Percentiles rank a stretch among this genome's conserved stretches.
Evolutionary conservation across 2,113 vertebrate species (phyloP).

Genomic region (Isichthys henryi): DNA sequence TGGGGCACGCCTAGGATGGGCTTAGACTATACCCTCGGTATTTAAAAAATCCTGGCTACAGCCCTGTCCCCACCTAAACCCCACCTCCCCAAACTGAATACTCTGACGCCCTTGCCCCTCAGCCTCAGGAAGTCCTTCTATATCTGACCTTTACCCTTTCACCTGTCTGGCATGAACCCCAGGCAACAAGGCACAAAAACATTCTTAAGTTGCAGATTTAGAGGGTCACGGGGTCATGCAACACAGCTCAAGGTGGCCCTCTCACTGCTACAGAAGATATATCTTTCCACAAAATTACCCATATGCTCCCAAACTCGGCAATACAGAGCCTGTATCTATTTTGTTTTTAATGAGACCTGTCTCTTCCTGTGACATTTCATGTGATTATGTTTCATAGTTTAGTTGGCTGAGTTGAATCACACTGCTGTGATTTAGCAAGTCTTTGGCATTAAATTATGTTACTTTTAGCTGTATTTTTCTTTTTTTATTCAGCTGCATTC

Average conservation of each 20-base stretch:
- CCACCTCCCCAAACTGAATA: background rate
- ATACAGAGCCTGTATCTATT: background rate
- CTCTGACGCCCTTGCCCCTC: background rate
- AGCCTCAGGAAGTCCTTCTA: background rate
- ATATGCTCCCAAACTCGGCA: background rate
- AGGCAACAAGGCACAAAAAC: background rate
- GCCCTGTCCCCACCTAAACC: background rate
- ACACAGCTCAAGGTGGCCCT: background rate
- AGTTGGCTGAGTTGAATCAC: background rate
- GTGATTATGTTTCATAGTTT: background rate
- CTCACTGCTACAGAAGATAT: background rate
- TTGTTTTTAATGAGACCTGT: background rate
- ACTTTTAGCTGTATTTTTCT: background rate
- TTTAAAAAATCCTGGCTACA: background rate
- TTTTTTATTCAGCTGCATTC: background rate
- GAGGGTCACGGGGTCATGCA: background rate
- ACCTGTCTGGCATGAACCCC: background rate
- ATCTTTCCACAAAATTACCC: background rate
- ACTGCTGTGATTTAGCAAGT: background rate
- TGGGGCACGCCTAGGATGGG: background rate
- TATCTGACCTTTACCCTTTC: constrained; percentile 3
- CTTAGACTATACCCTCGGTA: background rate
- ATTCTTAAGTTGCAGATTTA: background rate
- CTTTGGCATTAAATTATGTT: background rate
- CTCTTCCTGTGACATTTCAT: background rate